Base-by-base conservation (phyloP, 2,888 invertebrate species). In the Salticus scenicus region DNA sequence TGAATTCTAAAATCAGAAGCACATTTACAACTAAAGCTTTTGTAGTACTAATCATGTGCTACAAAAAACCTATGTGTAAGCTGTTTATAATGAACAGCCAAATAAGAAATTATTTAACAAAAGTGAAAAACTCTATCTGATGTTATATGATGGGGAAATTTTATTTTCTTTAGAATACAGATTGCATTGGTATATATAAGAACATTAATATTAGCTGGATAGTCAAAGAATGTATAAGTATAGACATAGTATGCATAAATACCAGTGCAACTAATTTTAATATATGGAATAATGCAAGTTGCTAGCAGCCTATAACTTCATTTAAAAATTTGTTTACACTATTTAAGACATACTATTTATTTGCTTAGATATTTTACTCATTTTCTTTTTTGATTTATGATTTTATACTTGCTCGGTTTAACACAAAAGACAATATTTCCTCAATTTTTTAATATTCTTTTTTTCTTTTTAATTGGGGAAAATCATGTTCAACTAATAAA, bases 111-210 rank as follows among this genome's bases (percentile, higher is more conserved):
- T 75, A 77, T 77, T 77, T 71, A 72, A 63, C 66, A 71, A 71
- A 82, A 82, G 51, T 72, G 63, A 76, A 72, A 83, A 76, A 83
- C 81, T 80, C 73, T 84, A 84, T 84, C 72, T 72, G 72, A 77
- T 84, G 83, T 84, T 84, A 77, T 69, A 78, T 73, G 67, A 77
- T 84, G 77, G 69, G 81, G 66, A 84, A 73, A 84, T 84, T 84
- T 84, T 84, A 83, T 83, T 83, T 83, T 83, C 72, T 77, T 73
- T 84, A 77, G 77, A 67, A 51, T 70, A 70, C 70, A 24, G 47
- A 67, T 72, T 83, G 64, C 70, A 76, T 63, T 73, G 66, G 66
- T 72, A 77, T 77, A 73, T 33, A 75, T 67, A 70, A 57, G 63
- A 75, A 77, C 57, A 71, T 67, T 67, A 73, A 84, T 73, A 73